Conservation (phyloP, 2,888 invertebrate genomes). For the Drosophila cognata region DNA sequence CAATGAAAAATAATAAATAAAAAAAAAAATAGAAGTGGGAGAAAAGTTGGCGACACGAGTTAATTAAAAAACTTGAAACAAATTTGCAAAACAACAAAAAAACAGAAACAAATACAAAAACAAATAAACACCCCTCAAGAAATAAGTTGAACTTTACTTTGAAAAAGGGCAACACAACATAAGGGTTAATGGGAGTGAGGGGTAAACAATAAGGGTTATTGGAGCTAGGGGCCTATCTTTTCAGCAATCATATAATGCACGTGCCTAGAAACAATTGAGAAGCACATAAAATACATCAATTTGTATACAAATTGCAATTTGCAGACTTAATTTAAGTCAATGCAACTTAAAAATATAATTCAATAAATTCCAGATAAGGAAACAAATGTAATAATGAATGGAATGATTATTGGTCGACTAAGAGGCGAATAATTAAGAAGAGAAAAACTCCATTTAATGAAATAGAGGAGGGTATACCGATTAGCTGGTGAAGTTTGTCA, state of each 20-base stretch:
- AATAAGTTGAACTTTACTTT: slow-evolving; percentile 40
- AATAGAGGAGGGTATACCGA: not conserved
- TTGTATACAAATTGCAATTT: not conserved
- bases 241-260: not conserved
- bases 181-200: not conserved
- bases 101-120: slow-evolving; percentile 31
- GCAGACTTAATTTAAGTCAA: not conserved
- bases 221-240: not conserved
- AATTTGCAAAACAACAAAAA: slow-evolving; percentile 35
- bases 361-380: not conserved
- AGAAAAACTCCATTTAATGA: not conserved
- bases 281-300: not conserved
- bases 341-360: not conserved
- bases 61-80: slow-evolving; percentile 71
- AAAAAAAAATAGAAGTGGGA: not conserved
- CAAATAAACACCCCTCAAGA: slow-evolving; percentile 28
- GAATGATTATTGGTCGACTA: not conserved
- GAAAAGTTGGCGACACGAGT: slow-evolving; percentile 55
- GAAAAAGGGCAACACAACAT: not conserved
- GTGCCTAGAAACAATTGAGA: not conserved
- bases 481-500: not conserved
- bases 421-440: not conserved
- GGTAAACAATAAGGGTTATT: not conserved
- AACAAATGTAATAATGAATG: accelerated
- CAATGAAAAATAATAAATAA: slow-evolving; percentile 21